Conservation (phyloP, 2,797 vertebrate genomes). For the Cryptoblepharus egeriae region DNA sequence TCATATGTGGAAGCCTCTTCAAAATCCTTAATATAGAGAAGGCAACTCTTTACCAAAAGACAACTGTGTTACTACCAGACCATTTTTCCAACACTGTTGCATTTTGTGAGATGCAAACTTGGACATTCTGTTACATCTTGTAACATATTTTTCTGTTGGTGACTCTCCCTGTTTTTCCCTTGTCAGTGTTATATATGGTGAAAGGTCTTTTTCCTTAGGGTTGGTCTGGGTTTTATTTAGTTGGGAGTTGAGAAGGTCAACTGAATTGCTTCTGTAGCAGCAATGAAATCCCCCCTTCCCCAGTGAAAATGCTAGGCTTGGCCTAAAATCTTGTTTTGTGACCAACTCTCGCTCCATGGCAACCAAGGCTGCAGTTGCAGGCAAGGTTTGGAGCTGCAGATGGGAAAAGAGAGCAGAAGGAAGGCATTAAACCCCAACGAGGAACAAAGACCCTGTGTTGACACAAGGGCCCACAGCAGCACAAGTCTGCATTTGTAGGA, state of each 20-base stretch:
- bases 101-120: background rate
- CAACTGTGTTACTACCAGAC: background rate
- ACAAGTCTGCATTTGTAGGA: slow-evolving; percentile 4
- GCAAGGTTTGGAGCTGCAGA: background rate
- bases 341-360: slow-evolving; percentile 40
- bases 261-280: slow-evolving; percentile 43
- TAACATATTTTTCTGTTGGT: slow-evolving; percentile 12
- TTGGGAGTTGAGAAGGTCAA: slow-evolving; percentile 21
- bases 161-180: slow-evolving; percentile 4
- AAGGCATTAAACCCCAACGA: slow-evolving; percentile 49
- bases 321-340: slow-evolving; percentile 35
- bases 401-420: slow-evolving; percentile 5
- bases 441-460: slow-evolving; percentile 20
- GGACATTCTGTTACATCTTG: background rate
- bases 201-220: slow-evolving; percentile 38
- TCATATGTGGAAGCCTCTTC: background rate
- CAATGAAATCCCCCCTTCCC: slow-evolving; percentile 34
- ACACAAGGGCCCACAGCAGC: background rate
- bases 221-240: slow-evolving; percentile 60
- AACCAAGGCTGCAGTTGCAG: slow-evolving; percentile 31
- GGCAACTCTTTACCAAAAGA: background rate
- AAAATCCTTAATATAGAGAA: background rate
- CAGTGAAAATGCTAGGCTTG: slow-evolving; percentile 36
- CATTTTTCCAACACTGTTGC: background rate
- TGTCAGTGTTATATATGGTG: background rate